Base-by-base conservation (phyloP, 1,140 invertebrate genomes). In the Bicyclus anynana region DNA sequence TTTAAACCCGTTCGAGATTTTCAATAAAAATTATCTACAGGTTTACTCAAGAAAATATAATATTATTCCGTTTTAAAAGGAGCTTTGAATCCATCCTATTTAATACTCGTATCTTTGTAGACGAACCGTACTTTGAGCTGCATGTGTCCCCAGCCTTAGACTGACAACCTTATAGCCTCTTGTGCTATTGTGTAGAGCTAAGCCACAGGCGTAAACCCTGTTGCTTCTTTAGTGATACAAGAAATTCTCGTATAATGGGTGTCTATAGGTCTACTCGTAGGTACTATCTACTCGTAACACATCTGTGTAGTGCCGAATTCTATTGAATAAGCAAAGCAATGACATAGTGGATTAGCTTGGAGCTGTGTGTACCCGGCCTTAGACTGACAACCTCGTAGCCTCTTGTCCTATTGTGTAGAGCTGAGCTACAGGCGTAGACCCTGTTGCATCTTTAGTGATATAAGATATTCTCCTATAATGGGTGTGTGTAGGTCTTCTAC, bases 361-460 rank as follows among this genome's bases (percentile, higher is more conserved):
- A n/a, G 27, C 5, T 7, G 27, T 29, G 27, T 10, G 10, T 2
- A 5, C 27, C 10, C 27, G 27, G 27, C 27, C 27, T 29, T 29
- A 29, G 5, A 29, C 9, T 29, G 27, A 29, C 10, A 29, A 10
- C 10, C 27, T 29, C 27, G 27, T 29, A 29, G 27, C 2, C 27
- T 29, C 29, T 49, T 18, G 29, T 35, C 35, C 48, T 37, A 50
- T 35, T 49, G 33, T 50, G 48, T 50, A 50, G 29, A 16, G 12
- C 23, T 29, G 10, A 37, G 48, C 18, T 50, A 29, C 48, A 44
- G 38, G n/a, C 27, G 13, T 18, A 12, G 18, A 14, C 12, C 40
- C 52, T 54, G 52, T 54, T 54, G 52, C 42, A 16, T 18, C 7
- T 40, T 53, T 53, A 33, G n/a, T 53, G 12, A 17, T 27, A n/a